Percentiles rank a stretch among this genome's conserved stretches.
Evolutionary conservation across 2,888 invertebrate genomes (phyloP).

Genomic region (Pristionchus exspectatus): DNA sequence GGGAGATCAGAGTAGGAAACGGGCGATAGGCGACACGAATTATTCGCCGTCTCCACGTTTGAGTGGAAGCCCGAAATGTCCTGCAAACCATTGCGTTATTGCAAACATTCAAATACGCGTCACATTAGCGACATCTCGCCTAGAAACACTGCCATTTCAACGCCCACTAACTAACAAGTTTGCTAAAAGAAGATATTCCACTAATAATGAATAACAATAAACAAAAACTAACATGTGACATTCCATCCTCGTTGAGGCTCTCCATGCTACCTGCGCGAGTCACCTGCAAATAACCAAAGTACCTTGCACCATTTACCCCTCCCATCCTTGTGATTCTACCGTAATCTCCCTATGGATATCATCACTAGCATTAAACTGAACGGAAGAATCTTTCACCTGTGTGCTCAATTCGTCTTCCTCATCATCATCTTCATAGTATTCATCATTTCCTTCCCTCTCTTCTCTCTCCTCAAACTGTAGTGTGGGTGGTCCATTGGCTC

Average conservation of each 20-base stretch:
- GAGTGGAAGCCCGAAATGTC: slow-evolving; percentile 63
- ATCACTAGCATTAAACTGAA: background rate
- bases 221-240: background rate
- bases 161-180: background rate
- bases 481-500: slow-evolving; percentile 37
- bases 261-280: slow-evolving; percentile 17
- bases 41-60: slow-evolving; percentile 66
- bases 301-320: background rate
- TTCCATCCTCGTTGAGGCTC: background rate
- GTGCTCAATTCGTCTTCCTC: slow-evolving; percentile 38
- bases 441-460: background rate
- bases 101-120: background rate
- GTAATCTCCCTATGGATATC: background rate
- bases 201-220: background rate
- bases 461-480: background rate
- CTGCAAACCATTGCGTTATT: background rate
- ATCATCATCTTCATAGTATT: slow-evolving; percentile 4
- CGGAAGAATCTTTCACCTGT: background rate
- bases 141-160: background rate
- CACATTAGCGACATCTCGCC: background rate
- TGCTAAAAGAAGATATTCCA: background rate
- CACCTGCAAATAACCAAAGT: background rate
- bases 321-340: background rate
- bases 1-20: slow-evolving; percentile 72
- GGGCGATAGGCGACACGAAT: slow-evolving; percentile 69